Conservation (phyloP, 2,113 vertebrate genomes). For the Columba janthina region DNA sequence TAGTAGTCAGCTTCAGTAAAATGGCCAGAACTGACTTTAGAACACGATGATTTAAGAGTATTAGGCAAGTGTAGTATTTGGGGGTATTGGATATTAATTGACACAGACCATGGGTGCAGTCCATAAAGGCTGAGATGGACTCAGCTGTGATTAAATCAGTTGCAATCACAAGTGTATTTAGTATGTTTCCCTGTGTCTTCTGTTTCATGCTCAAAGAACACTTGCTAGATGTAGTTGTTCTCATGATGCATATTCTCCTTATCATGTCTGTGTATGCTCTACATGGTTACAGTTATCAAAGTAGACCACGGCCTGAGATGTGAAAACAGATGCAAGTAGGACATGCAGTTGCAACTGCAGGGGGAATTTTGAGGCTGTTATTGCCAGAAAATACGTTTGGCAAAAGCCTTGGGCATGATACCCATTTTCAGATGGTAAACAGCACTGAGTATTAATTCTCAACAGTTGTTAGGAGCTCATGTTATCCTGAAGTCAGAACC, state of each 20-base stretch:
- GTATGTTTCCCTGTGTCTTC: background rate
- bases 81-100: background rate
- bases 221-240: background rate
- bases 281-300: background rate
- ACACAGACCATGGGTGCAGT: background rate
- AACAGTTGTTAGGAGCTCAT: background rate
- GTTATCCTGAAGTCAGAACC: background rate
- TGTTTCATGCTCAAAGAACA: background rate
- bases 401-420: background rate
- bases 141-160: background rate
- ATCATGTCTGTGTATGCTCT: background rate
- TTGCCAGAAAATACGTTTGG: background rate
- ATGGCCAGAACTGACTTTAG: background rate
- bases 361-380: background rate
- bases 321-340: background rate
- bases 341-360: background rate
- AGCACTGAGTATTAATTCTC: background rate
- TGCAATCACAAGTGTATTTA: background rate
- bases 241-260: background rate
- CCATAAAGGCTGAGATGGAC: background rate
- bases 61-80: background rate
- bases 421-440: background rate
- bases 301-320: fast-evolving
- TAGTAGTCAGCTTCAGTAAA: background rate
- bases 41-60: background rate